Base-by-base conservation (phyloP, 2,888 invertebrate species). In the Myopa testacea region DNA sequence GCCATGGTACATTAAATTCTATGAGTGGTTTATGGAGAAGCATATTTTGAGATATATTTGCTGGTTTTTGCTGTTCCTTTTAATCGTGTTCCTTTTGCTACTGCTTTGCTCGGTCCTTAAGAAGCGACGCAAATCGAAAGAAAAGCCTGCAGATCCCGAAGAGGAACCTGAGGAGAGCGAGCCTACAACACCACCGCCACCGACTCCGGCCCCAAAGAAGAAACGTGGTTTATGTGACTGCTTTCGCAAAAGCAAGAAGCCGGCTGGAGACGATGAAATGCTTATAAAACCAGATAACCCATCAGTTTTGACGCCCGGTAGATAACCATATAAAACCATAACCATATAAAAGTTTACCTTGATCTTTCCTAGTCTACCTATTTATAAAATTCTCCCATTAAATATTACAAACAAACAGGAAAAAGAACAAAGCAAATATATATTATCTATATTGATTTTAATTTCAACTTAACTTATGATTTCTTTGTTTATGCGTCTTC, bases 201-300 rank as follows among this genome's bases (percentile, higher is more conserved):
- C 34, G 10, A 8, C 19, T 10, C 12, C 12, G 2, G 4, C 34
- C 14, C 8, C 16, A 38, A 75, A 62, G 65, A 60, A 71, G 37
- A 55, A 55, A 8, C 16, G 37, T 62, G n/a, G 65, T 10, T 26
- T 52, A 8, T 67, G 72, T 16, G 38, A n/a, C 38, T 58, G 75
- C 26, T 58, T 67, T 19, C 19, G 52, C 4, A 38, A 45, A 16
- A 26, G 34, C 4, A 74, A 67, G 12, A 34, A 45, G 14, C 38
- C 50, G 5, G 14, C 60, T 0, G n/a, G 26, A n/a, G 78, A 81
- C 37, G 81, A 81, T n/a, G 81, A 81, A 75, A 80, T 81, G 38
- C 12, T 75, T 5, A 72, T 81, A 19, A 74, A 73, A 34, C 67
- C 79, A 12, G 79, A 80, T 5, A 78, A 58, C 6, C 58, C 75